Conservation (phyloP, 2,888 invertebrate genomes). For the Eueremaeus valkanovi region DNA sequence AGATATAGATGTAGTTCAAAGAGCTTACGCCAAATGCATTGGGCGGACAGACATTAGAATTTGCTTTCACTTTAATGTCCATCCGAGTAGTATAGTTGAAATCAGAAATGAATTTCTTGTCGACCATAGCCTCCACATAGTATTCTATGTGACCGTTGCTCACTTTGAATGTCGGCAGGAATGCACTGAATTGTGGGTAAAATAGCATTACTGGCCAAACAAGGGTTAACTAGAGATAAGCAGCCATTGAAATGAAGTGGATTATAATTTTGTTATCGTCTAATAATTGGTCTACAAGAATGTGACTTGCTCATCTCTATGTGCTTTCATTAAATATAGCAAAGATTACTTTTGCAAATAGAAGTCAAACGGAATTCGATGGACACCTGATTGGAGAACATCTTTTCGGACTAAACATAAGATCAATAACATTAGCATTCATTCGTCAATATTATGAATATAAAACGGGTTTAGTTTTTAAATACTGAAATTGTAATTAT, state of each 20-base stretch:
- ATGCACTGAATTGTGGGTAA: neutral
- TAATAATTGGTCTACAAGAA: too few species aligned
- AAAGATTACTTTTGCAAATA: neutral
- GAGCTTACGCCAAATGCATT: too few species aligned
- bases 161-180: neutral
- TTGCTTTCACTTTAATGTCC: neutral
- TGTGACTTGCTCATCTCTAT: too few species aligned
- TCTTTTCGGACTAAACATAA: neutral
- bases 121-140: constrained; percentile 1
- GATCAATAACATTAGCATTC: neutral
- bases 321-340: too few species aligned
- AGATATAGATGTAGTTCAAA: too few species aligned
- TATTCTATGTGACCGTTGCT: neutral
- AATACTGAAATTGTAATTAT: neutral
- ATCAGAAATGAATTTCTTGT: neutral
- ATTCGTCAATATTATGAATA: too few species aligned
- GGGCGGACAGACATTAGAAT: neutral
- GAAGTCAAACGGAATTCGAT: neutral
- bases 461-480: neutral
- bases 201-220: neutral
- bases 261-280: too few species aligned
- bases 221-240: neutral
- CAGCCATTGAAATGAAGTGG: neutral
- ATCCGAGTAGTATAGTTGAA: neutral
- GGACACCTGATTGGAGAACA: neutral